Evolutionary conservation across 2,797 vertebrate genomes (phyloP).

Genomic region (Pantherophis vulpinus): DNA sequence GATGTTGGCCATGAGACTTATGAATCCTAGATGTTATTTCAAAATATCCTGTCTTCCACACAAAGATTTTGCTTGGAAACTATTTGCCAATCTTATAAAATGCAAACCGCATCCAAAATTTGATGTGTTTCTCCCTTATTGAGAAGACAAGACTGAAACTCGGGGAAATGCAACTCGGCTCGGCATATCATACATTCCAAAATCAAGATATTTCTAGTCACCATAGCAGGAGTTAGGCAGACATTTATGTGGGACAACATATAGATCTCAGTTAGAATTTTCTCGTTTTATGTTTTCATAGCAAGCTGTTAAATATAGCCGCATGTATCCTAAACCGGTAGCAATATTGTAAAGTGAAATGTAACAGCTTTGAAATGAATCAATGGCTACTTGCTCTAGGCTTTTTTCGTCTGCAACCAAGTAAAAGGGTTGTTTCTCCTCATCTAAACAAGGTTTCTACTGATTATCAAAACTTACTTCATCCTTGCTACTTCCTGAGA

Average conservation of each 20-base stretch:
- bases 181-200: neutral
- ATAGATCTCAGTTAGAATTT: neutral
- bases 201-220: neutral
- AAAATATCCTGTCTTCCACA: neutral
- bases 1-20: neutral
- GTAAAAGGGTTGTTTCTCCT: slow-evolving; percentile 13
- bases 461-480: slow-evolving; percentile 7
- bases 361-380: neutral
- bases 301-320: neutral
- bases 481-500: slow-evolving; percentile 37
- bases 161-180: neutral
- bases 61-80: neutral
- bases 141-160: neutral
- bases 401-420: slow-evolving; percentile 12
- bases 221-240: neutral
- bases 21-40: neutral
- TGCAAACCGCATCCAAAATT: neutral
- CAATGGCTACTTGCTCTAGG: slow-evolving; percentile 1
- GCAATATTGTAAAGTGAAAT: neutral
- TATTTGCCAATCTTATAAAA: neutral
- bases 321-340: neutral
- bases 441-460: slow-evolving; percentile 2
- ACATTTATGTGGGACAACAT: neutral
- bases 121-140: neutral
- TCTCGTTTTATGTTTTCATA: neutral